Evolutionary conservation across 2,113 vertebrate genomes (phyloP).

Genomic region (Bagarius yarrelli): DNA sequence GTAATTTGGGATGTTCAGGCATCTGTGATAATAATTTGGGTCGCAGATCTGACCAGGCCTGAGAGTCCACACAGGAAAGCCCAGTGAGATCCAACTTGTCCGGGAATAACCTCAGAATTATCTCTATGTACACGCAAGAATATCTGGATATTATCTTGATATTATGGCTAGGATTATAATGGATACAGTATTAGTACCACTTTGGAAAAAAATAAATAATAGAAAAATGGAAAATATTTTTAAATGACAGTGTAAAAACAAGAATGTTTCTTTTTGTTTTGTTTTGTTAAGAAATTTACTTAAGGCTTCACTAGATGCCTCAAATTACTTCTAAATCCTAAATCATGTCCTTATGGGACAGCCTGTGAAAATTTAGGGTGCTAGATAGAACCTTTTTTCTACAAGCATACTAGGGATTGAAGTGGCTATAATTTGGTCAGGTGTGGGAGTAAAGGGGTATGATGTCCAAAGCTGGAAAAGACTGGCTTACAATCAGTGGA

Average conservation of each 20-base stretch:
- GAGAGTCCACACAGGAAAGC: slow-evolving; percentile 12
- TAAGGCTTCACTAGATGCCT: not conserved
- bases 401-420: not conserved
- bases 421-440: slow-evolving; percentile 21
- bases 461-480: not conserved
- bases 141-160: slow-evolving; percentile 9
- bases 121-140: not conserved
- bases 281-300: not conserved
- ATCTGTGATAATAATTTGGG: slow-evolving; percentile 44
- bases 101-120: slow-evolving; percentile 26
- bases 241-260: not conserved
- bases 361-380: not conserved
- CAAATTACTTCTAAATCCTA: not conserved
- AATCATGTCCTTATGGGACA: not conserved
- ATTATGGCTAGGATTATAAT: slow-evolving; percentile 13
- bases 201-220: not conserved
- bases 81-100: slow-evolving; percentile 17
- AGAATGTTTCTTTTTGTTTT: not conserved
- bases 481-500: not conserved
- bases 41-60: slow-evolving; percentile 2
- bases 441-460: slow-evolving; percentile 28
- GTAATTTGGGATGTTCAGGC: slow-evolving; percentile 33
- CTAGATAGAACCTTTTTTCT: not conserved
- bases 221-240: not conserved
- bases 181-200: not conserved